Base-by-base conservation (phyloP, 2,797 vertebrate genomes). In the Acanthurus lineatus region DNA sequence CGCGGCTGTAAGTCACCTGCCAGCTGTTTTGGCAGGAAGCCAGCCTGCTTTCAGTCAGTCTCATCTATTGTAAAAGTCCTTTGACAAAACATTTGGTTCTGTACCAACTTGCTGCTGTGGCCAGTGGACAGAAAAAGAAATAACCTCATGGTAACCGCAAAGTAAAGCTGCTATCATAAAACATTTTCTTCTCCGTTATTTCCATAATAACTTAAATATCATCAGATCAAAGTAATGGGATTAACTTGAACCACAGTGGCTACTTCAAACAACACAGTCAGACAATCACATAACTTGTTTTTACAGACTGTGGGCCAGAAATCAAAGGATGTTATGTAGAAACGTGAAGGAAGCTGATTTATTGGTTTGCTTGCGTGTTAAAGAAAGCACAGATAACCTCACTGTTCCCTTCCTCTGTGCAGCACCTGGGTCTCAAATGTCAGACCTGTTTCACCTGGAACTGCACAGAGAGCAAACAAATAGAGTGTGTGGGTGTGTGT, bases 401-500 rank as follows among this genome's bases (percentile, higher is more conserved):
- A 47, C 49, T 1, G 45, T 57, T 79, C 53, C 38, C 20, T 75
- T 82, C 79, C 73, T 80, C 69, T 49, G 64, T 9, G 66, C 54
- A 84, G 68, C 87, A 91, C 85, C 88, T 87, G 88, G 62, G 78
- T 85, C 80, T 90, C 82, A 83, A 86, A 88, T 88, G 68, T 88
- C 87, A 81, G 69, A 72, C 85, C 81, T 87, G 82, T 83, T 89
- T 92, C 76, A 88, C 72, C 82, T 84, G 86, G 82, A 87, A 44
- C 59, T 25, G 73, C 78, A 76, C 48, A 69, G 61, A 87, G 53
- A 63, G 73, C 79, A 89, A 91, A 91, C 85, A 90, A 82, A 82
- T 63, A 42, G 42, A 35, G 69, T 47, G 45, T 47, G 65, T 8
- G 66, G 44, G 47, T 3, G 68, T 40, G 65, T 47, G 74, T 59